Percentiles rank a stretch among this genome's conserved stretches.
phyloP scores from a whole-genome alignment of 30 jellyfish, hydroid and myxozoan species.

The Morbakka virulenta region DNA sequence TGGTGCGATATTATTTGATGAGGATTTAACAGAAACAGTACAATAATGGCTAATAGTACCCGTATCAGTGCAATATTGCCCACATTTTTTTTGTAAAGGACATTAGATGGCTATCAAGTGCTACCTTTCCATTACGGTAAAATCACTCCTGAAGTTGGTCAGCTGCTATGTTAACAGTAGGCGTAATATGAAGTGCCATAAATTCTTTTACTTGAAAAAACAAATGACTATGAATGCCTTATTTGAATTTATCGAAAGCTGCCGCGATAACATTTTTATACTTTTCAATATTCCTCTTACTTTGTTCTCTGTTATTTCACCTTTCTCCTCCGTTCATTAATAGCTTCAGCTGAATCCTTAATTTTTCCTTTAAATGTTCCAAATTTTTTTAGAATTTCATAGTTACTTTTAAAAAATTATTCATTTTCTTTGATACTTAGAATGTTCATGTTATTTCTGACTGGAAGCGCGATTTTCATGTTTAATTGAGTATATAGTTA shows the following conservation, averaged over 20 bases:
- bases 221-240: constrained; percentile 9
- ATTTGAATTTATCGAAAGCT: constrained; percentile 4
- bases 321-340: constrained; percentile 11
- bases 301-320: constrained; percentile 27
- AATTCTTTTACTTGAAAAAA: too few relatives aligned
- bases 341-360: constrained; percentile 24
- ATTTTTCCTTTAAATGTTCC: constrained; percentile 12
- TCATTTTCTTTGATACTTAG: constrained; percentile 6
- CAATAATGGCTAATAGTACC: too few relatives aligned
- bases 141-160: constrained; percentile 26
- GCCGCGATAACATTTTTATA: constrained; percentile 11
- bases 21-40: too few relatives aligned
- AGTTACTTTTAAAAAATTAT: constrained; percentile 18
- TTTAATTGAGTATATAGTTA: constrained; percentile 34
- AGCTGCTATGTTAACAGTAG: constrained; percentile 9
- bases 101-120: constrained; percentile 25
- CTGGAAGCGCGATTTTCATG: constrained; percentile 51
- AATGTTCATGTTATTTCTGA: constrained; percentile 8
- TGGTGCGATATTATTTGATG: too few relatives aligned
- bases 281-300: constrained; percentile 27
- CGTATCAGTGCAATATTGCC: too few relatives aligned
- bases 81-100: too few relatives aligned
- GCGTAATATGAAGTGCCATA: too few relatives aligned
- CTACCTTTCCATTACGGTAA: constrained; percentile 6
- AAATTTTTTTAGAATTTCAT: constrained; percentile 1